Evolutionary conservation across 2,113 vertebrate species (phyloP).

Genomic region (Regulus satrapa): DNA sequence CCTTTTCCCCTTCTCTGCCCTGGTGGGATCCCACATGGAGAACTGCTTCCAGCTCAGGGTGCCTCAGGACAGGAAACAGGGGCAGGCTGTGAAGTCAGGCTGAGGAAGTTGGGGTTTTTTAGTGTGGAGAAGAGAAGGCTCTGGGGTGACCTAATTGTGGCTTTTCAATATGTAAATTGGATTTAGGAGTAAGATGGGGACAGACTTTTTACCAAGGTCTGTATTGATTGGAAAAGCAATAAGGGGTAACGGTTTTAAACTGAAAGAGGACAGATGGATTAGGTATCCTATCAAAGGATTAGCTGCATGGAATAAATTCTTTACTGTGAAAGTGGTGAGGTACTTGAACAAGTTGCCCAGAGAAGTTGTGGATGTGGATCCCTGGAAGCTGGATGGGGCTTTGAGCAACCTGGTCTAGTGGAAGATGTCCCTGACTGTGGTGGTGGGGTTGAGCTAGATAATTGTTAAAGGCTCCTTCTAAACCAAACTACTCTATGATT

Average conservation of each 20-base stretch:
- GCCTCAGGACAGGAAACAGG: background rate
- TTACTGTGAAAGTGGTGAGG: background rate
- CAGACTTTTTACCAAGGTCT: background rate
- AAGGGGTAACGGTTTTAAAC: background rate
- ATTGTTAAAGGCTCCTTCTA: background rate
- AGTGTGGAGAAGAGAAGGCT: background rate
- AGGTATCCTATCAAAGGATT: no score
- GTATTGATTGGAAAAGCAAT: background rate
- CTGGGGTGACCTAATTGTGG: background rate
- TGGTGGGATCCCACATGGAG: background rate
- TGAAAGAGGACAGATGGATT: background rate
- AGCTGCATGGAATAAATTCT: background rate
- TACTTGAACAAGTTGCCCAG: background rate
- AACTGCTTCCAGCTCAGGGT: background rate
- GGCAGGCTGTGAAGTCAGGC: background rate
- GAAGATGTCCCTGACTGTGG: background rate
- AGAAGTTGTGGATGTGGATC: background rate
- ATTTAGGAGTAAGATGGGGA: background rate
- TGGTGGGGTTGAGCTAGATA: background rate
- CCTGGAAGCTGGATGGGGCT: fast-evolving
- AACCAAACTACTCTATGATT: background rate
- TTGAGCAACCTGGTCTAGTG: background rate
- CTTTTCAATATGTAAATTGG: background rate
- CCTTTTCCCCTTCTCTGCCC: background rate
- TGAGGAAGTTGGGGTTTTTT: background rate